These are phyloP conservation scores for Drosophila saltans DNA, from an alignment of 1,140 invertebrate genomes.

Conservation along the genomic window DNA sequence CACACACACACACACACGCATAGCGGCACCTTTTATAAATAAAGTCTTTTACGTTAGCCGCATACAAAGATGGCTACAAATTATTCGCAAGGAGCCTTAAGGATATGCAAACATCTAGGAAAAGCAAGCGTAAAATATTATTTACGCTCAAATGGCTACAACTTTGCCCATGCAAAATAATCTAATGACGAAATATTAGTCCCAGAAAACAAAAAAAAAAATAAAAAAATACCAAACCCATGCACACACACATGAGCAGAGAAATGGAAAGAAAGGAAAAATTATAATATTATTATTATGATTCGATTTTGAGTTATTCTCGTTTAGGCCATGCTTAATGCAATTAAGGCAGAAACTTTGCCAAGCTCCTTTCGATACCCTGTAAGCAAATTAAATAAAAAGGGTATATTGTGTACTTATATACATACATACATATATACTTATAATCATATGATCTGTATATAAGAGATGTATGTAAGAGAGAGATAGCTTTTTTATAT, in stretches of 20 bases:
- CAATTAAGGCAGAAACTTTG: neutral
- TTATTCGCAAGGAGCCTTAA: neutral
- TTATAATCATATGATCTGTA: too few species aligned
- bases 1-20: neutral
- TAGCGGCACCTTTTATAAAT: neutral
- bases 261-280: neutral
- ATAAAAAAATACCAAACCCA: too few species aligned
- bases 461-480: too few species aligned
- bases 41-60: neutral
- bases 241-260: neutral
- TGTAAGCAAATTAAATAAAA: neutral
- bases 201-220: neutral
- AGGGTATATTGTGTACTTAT: neutral
- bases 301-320: neutral
- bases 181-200: constrained; percentile 8
- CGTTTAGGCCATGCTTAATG: neutral
- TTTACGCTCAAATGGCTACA: constrained; percentile 15
- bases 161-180: constrained; percentile 3
- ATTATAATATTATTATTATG: neutral
- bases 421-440: neutral
- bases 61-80: constrained; percentile 1
- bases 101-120: constrained; percentile 5
- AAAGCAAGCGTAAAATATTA: constrained; percentile 24
- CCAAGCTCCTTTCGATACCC: neutral
- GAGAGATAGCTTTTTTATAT: too few species aligned